Conservation (phyloP, 2,888 invertebrate genomes). For the Abrostola tripartita region DNA sequence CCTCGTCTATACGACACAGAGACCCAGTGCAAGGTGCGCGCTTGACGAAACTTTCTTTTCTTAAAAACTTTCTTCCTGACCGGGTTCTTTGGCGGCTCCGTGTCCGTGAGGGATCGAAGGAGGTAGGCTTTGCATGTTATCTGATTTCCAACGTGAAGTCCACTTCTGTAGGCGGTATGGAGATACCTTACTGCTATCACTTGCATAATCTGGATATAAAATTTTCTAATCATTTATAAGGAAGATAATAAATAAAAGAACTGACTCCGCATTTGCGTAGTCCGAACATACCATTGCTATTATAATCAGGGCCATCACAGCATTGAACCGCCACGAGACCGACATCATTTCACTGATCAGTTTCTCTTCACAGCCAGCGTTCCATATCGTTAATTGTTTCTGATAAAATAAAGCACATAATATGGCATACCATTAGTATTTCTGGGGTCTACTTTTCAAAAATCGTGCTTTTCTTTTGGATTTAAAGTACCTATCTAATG, state of each 20-base stretch:
- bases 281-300: constrained; percentile 74
- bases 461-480: too few species aligned
- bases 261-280: not conserved
- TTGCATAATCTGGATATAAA: constrained; percentile 73
- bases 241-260: not conserved
- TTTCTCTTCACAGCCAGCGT: constrained; percentile 83
- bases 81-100: constrained; percentile 55
- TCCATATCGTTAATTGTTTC: constrained; percentile 80
- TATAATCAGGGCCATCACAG: constrained; percentile 81
- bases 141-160: constrained; percentile 79
- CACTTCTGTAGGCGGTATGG: constrained; percentile 82
- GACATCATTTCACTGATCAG: constrained; percentile 83
- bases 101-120: constrained; percentile 74
- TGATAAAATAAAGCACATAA: constrained; percentile 45
- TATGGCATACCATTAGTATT: not conserved
- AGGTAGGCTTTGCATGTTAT: constrained; percentile 78
- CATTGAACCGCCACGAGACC: constrained; percentile 82
- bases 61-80: constrained; percentile 64
- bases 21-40: constrained; percentile 79
- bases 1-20: constrained; percentile 66
- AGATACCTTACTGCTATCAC: constrained; percentile 79
- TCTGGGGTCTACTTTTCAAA: too few species aligned
- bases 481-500: too few species aligned
- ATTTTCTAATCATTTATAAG: not conserved
- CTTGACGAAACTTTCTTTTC: constrained; percentile 65